A percentile compares a stretch with the other conserved stretches of the same genome.
Evolutionary conservation across 2,888 invertebrate species (phyloP).

Genomic region (Pheosia gnoma): DNA sequence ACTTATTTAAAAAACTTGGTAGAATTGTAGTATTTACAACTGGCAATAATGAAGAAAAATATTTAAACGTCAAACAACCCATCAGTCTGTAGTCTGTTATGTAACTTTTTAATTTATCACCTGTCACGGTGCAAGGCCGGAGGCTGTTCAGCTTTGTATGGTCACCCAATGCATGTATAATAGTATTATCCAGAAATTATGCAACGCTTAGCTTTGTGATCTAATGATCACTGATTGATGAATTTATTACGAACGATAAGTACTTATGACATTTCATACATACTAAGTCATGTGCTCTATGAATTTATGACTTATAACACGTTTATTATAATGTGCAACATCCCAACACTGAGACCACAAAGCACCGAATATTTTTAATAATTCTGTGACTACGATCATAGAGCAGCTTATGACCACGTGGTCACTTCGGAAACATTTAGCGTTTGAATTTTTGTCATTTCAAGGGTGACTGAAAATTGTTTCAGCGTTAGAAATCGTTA

Average conservation of each 20-base stretch:
- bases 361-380: no score
- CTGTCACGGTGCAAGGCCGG: conserved; percentile 31
- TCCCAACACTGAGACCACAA: no score
- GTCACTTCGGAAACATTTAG: no score
- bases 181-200: conserved; percentile 22
- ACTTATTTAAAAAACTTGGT: neutral
- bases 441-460: no score
- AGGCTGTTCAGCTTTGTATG: conserved; percentile 18
- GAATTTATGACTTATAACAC: no score
- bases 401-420: no score
- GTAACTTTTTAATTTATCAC: conserved; percentile 38
- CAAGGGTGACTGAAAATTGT: no score
- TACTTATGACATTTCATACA: no score
- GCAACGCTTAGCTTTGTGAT: conserved; percentile 8
- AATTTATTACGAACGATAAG: conserved; percentile 2
- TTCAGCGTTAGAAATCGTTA: no score
- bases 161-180: conserved; percentile 18
- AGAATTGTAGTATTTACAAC: neutral
- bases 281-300: no score
- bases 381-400: no score
- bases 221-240: conserved; percentile 3
- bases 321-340: no score
- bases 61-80: conserved; percentile 1
- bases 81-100: conserved; percentile 25
- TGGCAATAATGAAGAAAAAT: neutral